Percentiles rank a stretch among this genome's conserved stretches.
Conservation (phyloP, 2,797 vertebrate genomes). For the Gallirallus australis region DNA sequence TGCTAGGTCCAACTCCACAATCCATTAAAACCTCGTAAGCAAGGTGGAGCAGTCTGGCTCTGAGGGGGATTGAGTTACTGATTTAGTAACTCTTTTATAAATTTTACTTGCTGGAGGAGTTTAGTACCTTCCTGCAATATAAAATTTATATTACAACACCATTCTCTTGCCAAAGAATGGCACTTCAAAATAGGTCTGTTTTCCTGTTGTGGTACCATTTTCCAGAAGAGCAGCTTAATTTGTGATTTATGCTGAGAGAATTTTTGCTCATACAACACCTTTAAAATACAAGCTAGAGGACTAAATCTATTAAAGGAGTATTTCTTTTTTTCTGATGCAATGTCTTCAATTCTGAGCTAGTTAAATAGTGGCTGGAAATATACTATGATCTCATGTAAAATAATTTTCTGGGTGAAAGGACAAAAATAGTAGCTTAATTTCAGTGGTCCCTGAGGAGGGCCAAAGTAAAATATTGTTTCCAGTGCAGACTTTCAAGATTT, state of each 20-base stretch:
- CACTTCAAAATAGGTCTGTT: neutral
- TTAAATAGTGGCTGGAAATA: neutral
- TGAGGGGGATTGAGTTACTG: neutral
- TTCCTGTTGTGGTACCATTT: neutral
- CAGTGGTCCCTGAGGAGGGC: neutral
- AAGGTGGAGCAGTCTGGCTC: neutral
- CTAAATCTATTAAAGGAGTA: neutral
- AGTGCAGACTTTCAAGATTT: neutral
- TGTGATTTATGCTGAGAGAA: neutral
- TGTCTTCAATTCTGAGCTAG: neutral
- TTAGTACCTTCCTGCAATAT: neutral
- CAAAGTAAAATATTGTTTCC: neutral
- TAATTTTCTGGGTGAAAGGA: neutral
- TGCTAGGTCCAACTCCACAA: neutral
- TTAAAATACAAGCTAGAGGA: neutral
- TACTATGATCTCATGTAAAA: neutral
- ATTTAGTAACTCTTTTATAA: neutral
- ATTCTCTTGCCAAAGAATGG: neutral
- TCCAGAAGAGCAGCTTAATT: neutral
- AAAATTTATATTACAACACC: neutral
- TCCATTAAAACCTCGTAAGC: neutral
- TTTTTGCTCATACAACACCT: neutral
- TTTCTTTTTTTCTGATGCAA: neutral
- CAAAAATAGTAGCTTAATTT: neutral
- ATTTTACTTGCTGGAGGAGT: neutral